Percentiles rank a stretch among this genome's conserved stretches.
phyloP scores from a whole-genome alignment of 2,797 vertebrate genomes.

The Halcyon leucocephala region DNA sequence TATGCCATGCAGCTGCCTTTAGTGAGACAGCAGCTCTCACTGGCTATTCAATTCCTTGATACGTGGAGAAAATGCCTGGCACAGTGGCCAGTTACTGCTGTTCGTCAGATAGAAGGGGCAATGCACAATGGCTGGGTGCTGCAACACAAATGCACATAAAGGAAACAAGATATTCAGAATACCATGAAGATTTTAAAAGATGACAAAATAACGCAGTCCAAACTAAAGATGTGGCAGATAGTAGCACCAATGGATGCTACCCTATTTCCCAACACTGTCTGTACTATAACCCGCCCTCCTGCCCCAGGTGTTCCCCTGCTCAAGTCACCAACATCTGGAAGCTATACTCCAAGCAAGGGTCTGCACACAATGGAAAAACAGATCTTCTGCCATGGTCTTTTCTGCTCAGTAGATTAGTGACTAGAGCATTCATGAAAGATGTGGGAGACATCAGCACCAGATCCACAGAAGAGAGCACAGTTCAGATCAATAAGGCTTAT shows the following conservation, averaged over 20 bases:
- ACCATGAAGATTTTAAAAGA: background rate
- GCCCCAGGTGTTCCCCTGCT: background rate
- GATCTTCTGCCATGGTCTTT: background rate
- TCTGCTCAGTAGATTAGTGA: background rate
- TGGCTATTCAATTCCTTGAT: background rate
- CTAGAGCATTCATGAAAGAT: background rate
- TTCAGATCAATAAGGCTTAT: background rate
- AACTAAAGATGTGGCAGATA: background rate
- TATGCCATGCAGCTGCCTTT: background rate
- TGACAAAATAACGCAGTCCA: background rate
- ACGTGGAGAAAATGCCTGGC: fast-evolving
- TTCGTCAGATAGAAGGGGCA: background rate
- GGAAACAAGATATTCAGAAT: background rate
- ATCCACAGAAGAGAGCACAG: fast-evolving
- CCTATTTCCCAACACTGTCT: background rate
- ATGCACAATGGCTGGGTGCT: background rate
- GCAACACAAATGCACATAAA: background rate
- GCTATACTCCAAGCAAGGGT: background rate
- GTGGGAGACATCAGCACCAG: background rate
- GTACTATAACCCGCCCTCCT: background rate
- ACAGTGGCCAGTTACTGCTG: background rate
- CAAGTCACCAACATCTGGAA: background rate
- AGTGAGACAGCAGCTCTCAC: background rate
- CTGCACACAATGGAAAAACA: background rate
- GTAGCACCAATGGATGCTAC: background rate